These are phyloP conservation scores for Galeruca laticollis DNA, from an alignment of 2,888 invertebrate species.

Conservation along the genomic window DNA sequence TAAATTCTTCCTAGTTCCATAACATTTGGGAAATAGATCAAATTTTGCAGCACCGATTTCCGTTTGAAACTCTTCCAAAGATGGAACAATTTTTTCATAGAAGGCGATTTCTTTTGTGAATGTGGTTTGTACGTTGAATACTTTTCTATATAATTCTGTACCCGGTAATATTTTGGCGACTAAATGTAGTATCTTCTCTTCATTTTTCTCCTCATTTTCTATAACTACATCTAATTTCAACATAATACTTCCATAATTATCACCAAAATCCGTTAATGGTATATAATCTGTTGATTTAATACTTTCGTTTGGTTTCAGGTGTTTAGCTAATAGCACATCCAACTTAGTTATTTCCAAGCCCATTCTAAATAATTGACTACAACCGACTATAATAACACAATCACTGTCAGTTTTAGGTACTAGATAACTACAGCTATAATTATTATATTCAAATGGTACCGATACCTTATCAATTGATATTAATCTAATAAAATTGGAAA, in stretches of 20 bases:
- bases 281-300: not conserved
- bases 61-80: slow-evolving; percentile 64
- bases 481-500: too few species aligned
- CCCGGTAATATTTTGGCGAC: slow-evolving; percentile 42
- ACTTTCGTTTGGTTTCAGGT: not conserved
- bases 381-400: not conserved
- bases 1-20: slow-evolving; percentile 52
- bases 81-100: slow-evolving; percentile 67
- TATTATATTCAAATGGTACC: too few species aligned
- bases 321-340: not conserved
- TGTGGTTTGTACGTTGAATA: slow-evolving; percentile 68
- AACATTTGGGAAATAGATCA: slow-evolving; percentile 60
- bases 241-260: slow-evolving; percentile 38
- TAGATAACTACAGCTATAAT: too few species aligned
- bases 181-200: slow-evolving; percentile 18
- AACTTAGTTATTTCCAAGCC: not conserved
- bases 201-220: not conserved
- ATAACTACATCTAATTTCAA: slow-evolving; percentile 30
- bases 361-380: not conserved
- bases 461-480: too few species aligned
- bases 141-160: slow-evolving; percentile 52
- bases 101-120: slow-evolving; percentile 70
- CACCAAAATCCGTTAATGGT: slow-evolving; percentile 20
- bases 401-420: not conserved
- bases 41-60: slow-evolving; percentile 62